These are phyloP conservation scores for Athetis lepigone DNA, from an alignment of 2,888 invertebrate genomes.

Conservation along the genomic window DNA sequence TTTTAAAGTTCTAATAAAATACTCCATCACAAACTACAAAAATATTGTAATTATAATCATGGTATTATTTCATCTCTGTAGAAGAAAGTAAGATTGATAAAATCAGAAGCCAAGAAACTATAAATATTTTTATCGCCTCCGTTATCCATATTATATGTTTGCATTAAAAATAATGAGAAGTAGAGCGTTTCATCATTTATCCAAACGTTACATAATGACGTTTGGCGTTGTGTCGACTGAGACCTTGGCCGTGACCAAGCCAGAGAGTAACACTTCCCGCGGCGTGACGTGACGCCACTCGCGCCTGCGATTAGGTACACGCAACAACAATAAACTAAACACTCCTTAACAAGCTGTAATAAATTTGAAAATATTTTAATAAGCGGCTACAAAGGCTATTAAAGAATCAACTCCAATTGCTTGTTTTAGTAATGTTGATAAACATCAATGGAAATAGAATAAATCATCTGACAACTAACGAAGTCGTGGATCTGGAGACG, in stretches of 20 bases:
- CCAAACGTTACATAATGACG: slow-evolving; percentile 79
- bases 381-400: slow-evolving; percentile 38
- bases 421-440: slow-evolving; percentile 28
- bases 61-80: background rate
- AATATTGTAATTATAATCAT: slow-evolving; percentile 1
- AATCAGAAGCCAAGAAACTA: background rate
- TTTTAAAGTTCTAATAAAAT: slow-evolving; percentile 7
- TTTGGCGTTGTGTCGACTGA: slow-evolving; percentile 68
- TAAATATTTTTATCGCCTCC: slow-evolving; percentile 23
- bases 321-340: slow-evolving; percentile 71
- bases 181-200: slow-evolving; percentile 76
- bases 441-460: slow-evolving; percentile 15
- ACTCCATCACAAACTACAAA: background rate
- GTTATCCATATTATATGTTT: slow-evolving; percentile 57
- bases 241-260: slow-evolving; percentile 90
- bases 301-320: slow-evolving; percentile 75
- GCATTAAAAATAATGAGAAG: slow-evolving; percentile 66
- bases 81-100: slow-evolving; percentile 31
- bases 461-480: slow-evolving; percentile 6
- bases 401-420: slow-evolving; percentile 31
- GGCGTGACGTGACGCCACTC: slow-evolving; percentile 75
- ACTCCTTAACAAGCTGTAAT: slow-evolving; percentile 57
- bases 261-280: slow-evolving; percentile 80
- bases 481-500: background rate
- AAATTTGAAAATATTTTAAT: slow-evolving; percentile 52